Evolutionary conservation across 2,888 invertebrate species (phyloP), one percentile per base, ranked within the genome.

Genomic region (Xylophagus ater): DNA sequence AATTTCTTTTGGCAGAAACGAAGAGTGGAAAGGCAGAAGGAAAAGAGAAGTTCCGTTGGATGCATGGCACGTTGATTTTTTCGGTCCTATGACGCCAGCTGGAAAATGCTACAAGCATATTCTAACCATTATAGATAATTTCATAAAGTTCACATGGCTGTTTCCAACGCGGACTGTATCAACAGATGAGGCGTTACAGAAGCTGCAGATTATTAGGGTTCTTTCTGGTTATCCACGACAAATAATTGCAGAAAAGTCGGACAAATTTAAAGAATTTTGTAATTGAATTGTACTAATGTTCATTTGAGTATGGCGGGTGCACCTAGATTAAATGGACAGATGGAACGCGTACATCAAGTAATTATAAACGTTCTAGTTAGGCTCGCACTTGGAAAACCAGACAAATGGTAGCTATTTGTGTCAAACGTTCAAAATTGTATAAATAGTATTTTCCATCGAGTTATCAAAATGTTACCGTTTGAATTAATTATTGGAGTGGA

Each of bases 251-350:
- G 57, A 59, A 36, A 44, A 47, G 42, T 51, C 56, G 1, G 21
- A 51, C 9, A 54, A 53, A 3, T 61, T 62, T 38, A 10, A 48
- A 40, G 40, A 52, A 1, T 59, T 55, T 40, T 58, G 60, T 39
- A 18, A 48, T 12, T 47, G 50, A 2, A 53, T 58, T 32, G 38
- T n/a, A n/a, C n/a, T n/a, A n/a, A n/a, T n/a, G n/a, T n/a, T n/a
- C n/a, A n/a, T n/a, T n/a, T n/a, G 37, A 0, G 57, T 61, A 39
- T 36, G 18, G 39, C 41, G 2, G 47, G 57, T 10, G 35, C 57
- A 12, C 56, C 60, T 15, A 29, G 57, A 29, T 52, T 53, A 8
- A 59, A 60, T 41, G 58, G 59, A 1, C 59, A 60, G 37, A 54
- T 53, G 1, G 56, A 59, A 32, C 41, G 55, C 5, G 42, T 56